Evolutionary conservation across 2,888 invertebrate species (phyloP), one percentile per base, ranked within the genome.

Genomic region (Campoplex nolae): DNA sequence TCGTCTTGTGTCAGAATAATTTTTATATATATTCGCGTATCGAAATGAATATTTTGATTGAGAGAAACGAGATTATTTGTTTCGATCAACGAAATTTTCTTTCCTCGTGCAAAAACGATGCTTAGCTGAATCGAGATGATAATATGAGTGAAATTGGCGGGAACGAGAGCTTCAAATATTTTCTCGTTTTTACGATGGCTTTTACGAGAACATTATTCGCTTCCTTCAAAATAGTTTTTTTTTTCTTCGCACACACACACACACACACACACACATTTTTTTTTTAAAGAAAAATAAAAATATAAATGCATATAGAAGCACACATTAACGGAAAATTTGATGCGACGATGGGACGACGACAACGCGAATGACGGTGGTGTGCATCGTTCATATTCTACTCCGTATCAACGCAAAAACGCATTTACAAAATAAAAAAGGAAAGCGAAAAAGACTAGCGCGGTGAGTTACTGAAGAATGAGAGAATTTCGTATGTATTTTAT

Each of bases 371-470:
- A 45, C 16, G 32, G 28, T 23, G 23, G 23, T 23, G 23, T 51
- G n/a, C 35, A 13, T 28, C n/a, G 35, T 51, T 35, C 16, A 23
- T 23, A 23, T 23, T 23, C 23, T 23, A 23, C 23, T 23, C 23
- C 23, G 16, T 35, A 28, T 23, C 42, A 9, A 28, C 54, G 42
- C n/a, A n/a, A n/a, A n/a, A n/a, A n/a, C 28, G 32, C 28, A 32
- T 58, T 35, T 35, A 4, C 35, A 58, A 62, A 68, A 32, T 58
- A 13, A 23, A 13, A 48, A 65, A 45, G 45, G 2, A 73, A 68
- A 68, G 18, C 67, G 38, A 38, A 38, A 74, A 74, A n/a, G n/a
- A 78, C 79, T 70, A 23, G 48, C 32, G 48, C 45, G 6, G 23
- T 18, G 76, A 56, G n/a, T 23, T 48, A 74, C 35, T 38, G 54